Conservation (phyloP, 2,113 vertebrate species). For the Charadrius vociferus region DNA sequence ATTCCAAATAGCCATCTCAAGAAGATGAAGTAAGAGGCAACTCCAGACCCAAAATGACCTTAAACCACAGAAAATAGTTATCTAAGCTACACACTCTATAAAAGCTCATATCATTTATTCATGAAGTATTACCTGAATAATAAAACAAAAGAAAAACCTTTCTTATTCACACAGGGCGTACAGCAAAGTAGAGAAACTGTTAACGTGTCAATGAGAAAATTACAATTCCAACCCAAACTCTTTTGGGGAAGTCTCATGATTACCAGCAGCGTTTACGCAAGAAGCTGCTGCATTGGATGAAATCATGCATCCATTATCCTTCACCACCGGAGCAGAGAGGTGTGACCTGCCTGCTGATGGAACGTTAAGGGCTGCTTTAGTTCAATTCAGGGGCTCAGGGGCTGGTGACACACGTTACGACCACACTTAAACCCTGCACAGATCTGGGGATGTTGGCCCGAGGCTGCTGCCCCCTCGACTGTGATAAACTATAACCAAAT, state of each 20-base stretch:
- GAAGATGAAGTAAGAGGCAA: slow-evolving; percentile 99
- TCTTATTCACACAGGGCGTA: not conserved
- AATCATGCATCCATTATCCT: not conserved
- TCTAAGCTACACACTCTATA: not conserved
- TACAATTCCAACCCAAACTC: not conserved
- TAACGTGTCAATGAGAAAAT: not conserved
- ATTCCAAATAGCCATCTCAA: slow-evolving; percentile 97
- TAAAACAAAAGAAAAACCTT: not conserved
- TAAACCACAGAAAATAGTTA: not conserved
- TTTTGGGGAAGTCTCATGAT: not conserved
- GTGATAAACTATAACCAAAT: not conserved
- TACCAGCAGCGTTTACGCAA: not conserved
- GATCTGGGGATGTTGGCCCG: not conserved
- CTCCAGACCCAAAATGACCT: slow-evolving; percentile 99
- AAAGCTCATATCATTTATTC: not conserved
- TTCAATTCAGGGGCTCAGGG: not conserved
- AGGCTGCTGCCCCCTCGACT: not conserved
- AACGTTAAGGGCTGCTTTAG: not conserved
- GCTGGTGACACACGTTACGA: not conserved
- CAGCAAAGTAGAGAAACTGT: not conserved
- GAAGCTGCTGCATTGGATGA: not conserved
- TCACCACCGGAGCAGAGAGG: not conserved
- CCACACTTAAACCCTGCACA: not conserved
- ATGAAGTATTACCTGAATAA: not conserved
- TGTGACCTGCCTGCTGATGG: not conserved